Evolutionary conservation across 2,113 vertebrate genomes (phyloP), one percentile per base, ranked within the genome.

Genomic region (Cyprinus carpio): DNA sequence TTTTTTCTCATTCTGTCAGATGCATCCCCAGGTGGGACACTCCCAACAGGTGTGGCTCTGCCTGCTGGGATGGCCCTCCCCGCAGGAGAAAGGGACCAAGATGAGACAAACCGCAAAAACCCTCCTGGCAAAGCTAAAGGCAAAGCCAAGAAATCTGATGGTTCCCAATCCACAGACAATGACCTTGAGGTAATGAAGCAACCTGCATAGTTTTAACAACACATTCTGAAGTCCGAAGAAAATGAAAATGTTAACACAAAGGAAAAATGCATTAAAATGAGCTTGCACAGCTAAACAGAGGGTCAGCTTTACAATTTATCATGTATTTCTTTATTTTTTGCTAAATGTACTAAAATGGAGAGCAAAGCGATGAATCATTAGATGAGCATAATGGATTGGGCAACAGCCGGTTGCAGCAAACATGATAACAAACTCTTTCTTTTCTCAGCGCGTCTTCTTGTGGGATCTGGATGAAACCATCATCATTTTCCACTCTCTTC

Each of bases 381-480:
- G 23, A 27, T n/a, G 20, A 37, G 27, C 34, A 65, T 46, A 67
- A 20, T 23, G 27, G 2, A 58, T 49, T 49, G 11, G 46, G 11
- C 40, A 40, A 40, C 40, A 11, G 40, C 12, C 46, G 13, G 46
- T 49, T 49, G 46, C 3, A 12, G 9, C 11, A 49, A 49, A 49
- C 11, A 12, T 46, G 3, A 43, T 10, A 49, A 13, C 1, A 2
- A 10, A 25, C 27, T 87, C 18, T 87, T 85, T 82, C 64, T 85
- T 88, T 88, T 15, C 82, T n/a, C 86, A 99, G 98, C 90, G 98
- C 13, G 94, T 99, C 85, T 99, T 99, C 81, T 92, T 99, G 25
- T 99, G 98, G 98, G 98, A 99, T 93, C 91, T 99, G 94, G 98
- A 99, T 90, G 98, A 99, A 92, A 99, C 98, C 87, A 99, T 99